Evolutionary conservation across 2,888 invertebrate species (phyloP).

Genomic region (Sericinus montela): DNA sequence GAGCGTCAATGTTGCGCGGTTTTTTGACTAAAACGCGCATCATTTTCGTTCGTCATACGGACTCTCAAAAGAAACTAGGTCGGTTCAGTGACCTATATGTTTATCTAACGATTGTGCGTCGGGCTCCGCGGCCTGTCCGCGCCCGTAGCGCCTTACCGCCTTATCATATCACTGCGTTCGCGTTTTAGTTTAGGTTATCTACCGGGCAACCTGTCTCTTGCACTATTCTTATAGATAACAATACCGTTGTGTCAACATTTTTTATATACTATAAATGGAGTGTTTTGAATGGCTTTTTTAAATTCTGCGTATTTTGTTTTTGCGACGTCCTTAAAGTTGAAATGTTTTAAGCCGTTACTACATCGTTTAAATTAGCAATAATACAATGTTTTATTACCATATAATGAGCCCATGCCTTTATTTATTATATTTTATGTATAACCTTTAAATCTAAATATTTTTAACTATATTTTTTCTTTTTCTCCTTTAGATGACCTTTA

Average conservation of each 20-base stretch:
- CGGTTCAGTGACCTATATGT: constrained; percentile 79
- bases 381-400: too few species aligned
- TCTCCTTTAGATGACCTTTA: too few species aligned
- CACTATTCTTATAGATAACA: constrained; percentile 36
- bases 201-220: constrained; percentile 66
- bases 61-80: constrained; percentile 64
- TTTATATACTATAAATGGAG: constrained; percentile 1
- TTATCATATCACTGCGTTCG: constrained; percentile 65
- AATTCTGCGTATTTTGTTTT: neutral
- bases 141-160: constrained; percentile 39
- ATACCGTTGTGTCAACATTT: constrained; percentile 8
- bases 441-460: too few species aligned
- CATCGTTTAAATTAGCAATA: too few species aligned
- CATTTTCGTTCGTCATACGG: constrained; percentile 44
- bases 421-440: too few species aligned
- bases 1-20: constrained; percentile 37
- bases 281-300: neutral
- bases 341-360: too few species aligned
- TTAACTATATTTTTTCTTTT: too few species aligned
- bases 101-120: constrained; percentile 70
- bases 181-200: constrained; percentile 71
- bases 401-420: too few species aligned
- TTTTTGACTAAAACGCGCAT: constrained; percentile 64
- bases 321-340: too few species aligned
- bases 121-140: constrained; percentile 34